Evolutionary conservation across 2,797 vertebrate species (phyloP).

Genomic region (Taenioides sp.): DNA sequence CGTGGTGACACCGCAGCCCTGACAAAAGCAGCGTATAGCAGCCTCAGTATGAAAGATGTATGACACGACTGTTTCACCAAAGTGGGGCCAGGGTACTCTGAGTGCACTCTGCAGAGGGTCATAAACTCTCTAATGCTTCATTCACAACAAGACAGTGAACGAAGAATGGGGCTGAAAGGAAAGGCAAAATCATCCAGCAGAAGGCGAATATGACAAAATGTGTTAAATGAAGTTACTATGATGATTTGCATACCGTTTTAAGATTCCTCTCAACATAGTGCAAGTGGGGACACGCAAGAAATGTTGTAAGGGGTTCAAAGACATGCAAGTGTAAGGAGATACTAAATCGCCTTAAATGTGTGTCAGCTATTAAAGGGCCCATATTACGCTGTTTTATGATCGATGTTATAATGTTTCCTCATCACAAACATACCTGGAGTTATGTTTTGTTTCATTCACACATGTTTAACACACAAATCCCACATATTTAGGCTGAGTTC

Average conservation of each 20-base stretch:
- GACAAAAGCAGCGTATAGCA: not conserved
- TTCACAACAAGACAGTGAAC: conserved; percentile 1
- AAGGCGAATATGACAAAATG: not conserved
- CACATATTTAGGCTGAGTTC: too few species aligned
- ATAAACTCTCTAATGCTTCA: conserved; percentile 5
- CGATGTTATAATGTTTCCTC: too few species aligned
- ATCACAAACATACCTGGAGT: too few species aligned
- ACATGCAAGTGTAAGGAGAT: not conserved
- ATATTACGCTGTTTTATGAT: not conserved
- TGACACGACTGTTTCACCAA: conserved; percentile 1
- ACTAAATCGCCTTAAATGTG: not conserved
- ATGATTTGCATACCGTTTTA: not conserved
- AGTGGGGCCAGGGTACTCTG: conserved; percentile 1
- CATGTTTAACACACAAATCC: too few species aligned
- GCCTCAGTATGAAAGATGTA: conserved; percentile 5
- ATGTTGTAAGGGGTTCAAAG: not conserved
- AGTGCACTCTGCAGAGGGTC: conserved; percentile 9
- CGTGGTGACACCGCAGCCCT: conserved; percentile 2
- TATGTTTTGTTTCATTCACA: too few species aligned
- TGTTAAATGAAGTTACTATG: not conserved
- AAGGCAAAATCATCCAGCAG: not conserved
- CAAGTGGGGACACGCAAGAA: too few species aligned
- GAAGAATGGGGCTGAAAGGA: not conserved
- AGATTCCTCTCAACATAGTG: not conserved
- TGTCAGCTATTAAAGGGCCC: too few species aligned